A percentile compares a stretch with the other conserved stretches of the same genome.
Conservation (phyloP, 2,797 vertebrate species). For the Podarcis siculus region DNA sequence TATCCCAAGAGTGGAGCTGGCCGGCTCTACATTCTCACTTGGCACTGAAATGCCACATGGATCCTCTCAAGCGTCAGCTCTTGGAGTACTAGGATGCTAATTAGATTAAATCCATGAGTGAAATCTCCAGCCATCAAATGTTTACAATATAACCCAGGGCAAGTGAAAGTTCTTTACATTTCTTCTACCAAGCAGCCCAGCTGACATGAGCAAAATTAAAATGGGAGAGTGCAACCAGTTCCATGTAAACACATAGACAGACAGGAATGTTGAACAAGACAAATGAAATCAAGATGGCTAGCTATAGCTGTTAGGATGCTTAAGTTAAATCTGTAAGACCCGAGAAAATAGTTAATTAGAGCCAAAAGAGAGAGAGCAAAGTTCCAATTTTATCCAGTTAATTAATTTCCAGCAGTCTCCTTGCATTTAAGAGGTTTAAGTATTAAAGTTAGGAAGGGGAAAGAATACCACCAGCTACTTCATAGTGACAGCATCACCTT, state of each 20-base stretch:
- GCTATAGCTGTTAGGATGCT: background rate
- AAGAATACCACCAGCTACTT: background rate
- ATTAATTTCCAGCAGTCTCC: conserved; percentile 7
- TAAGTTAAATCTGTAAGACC: conserved; percentile 17
- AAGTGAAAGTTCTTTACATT: conserved; percentile 4
- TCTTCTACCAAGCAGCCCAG: background rate
- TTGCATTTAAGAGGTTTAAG: conserved; percentile 19
- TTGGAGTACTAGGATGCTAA: background rate
- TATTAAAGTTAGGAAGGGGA: background rate
- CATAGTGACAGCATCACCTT: background rate
- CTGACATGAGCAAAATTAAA: conserved; percentile 13
- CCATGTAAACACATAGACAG: background rate
- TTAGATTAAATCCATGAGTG: background rate
- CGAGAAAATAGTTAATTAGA: conserved; percentile 7
- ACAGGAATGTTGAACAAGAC: background rate
- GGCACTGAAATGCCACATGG: background rate
- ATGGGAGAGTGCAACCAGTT: background rate
- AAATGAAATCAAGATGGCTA: conserved; percentile 17
- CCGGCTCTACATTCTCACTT: background rate
- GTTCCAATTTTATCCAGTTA: conserved; percentile 39
- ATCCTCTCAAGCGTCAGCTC: background rate
- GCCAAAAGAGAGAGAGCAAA: conserved; percentile 16
- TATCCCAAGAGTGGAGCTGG: background rate
- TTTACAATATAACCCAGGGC: background rate
- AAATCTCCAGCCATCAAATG: background rate